Conservation (phyloP, 2,797 vertebrate genomes). For the Lemur catta region DNA sequence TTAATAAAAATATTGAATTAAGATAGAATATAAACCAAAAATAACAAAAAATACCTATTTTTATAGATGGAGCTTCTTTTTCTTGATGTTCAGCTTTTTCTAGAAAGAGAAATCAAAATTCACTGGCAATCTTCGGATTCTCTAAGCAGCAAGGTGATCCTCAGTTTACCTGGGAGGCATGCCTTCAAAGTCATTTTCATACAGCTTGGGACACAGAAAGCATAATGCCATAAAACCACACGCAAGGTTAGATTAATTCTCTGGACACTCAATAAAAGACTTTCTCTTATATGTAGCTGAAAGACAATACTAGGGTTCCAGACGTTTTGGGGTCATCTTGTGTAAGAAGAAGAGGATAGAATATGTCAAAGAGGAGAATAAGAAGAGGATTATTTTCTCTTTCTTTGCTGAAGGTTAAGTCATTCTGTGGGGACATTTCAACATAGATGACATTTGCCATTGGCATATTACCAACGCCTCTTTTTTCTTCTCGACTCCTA, state of each 20-base stretch:
- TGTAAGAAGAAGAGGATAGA: not conserved
- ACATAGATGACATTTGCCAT: not conserved
- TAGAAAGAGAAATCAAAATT: conserved; percentile 64
- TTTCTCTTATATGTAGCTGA: not conserved
- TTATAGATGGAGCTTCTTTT: conserved; percentile 71
- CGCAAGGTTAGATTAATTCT: not conserved
- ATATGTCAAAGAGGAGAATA: not conserved
- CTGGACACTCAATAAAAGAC: not conserved
- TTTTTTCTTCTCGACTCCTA: not conserved
- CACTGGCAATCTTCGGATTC: not conserved
- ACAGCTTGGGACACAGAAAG: conserved; percentile 3
- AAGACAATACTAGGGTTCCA: not conserved
- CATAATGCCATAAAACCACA: not conserved
- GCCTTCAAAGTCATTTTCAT: not conserved
- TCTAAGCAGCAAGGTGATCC: not conserved
- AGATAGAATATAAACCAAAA: not conserved
- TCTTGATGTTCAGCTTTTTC: conserved; percentile 74
- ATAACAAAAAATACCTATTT: conserved; percentile 76
- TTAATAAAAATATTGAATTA: conserved; percentile 2
- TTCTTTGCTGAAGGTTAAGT: not conserved
- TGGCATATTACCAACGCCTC: not conserved
- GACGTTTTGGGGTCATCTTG: not conserved
- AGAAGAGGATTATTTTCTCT: not conserved
- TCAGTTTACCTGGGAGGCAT: not conserved
- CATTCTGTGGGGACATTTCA: not conserved